These are phyloP conservation scores for Parazoanthus darwini DNA, from an alignment of 92 coral and sea anemone species.

Conservation along the genomic window DNA sequence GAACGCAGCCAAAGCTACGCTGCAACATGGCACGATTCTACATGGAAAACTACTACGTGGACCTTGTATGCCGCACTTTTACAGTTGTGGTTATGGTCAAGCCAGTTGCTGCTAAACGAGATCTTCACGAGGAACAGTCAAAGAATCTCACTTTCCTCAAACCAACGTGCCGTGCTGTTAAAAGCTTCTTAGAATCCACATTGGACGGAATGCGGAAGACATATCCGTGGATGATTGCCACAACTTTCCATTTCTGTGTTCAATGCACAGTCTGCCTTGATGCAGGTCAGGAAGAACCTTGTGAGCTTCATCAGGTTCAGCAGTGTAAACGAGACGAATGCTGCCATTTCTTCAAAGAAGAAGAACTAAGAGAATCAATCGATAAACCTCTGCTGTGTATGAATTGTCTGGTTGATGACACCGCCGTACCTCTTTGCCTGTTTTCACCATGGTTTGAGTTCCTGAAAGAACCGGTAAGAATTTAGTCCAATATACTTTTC, in stretches of 20 bases:
- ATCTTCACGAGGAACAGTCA: too few species aligned
- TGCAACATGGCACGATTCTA: conserved; percentile 48
- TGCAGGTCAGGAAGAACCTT: too few species aligned
- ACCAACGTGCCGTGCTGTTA: background rate
- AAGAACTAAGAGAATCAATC: background rate
- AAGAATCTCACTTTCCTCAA: background rate
- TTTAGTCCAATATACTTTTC: too few species aligned
- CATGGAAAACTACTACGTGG: conserved; percentile 43
- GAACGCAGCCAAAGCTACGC: conserved; percentile 36
- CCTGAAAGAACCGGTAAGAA: background rate
- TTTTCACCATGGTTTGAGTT: too few species aligned
- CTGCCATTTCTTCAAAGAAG: background rate
- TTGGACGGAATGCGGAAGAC: conserved; percentile 48
- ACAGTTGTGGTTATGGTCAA: background rate
- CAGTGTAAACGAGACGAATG: background rate
- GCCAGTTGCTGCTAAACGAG: background rate
- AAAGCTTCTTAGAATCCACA: background rate
- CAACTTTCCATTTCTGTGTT: conserved; percentile 38
- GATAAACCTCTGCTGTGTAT: too few species aligned
- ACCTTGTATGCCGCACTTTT: conserved; percentile 15
- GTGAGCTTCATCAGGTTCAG: background rate
- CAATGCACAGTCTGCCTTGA: conserved; percentile 50
- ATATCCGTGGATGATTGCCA: conserved; percentile 49
- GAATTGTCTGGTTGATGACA: too few species aligned
- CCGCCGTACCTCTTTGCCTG: too few species aligned